Evolutionary conservation across 2,797 vertebrate genomes (phyloP), one percentile per base, ranked within the genome.

Genomic region (Xerus rutilus): DNA sequence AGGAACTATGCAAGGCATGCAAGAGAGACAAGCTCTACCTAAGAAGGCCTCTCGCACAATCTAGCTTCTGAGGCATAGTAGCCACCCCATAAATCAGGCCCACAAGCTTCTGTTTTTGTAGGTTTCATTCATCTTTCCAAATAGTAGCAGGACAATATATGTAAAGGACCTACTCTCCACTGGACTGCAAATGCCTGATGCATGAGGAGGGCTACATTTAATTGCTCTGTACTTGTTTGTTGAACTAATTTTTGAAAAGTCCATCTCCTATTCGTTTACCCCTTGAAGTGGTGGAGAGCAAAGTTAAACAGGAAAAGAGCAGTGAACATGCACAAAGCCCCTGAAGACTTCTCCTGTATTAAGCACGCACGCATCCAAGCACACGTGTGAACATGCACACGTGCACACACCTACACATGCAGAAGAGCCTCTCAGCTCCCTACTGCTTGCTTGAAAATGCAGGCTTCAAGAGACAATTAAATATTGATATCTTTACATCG

Each of bases 401-500:
- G 13, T 23, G 5, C 15, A 11, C 47, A 73, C 30, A 17, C 59
- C 67, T 4, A 11, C 43, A 65, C 49, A 39, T 79, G 84, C 87
- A 93, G 77, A 89, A 93, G 70, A 96, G 81, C 81, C 81, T 79
- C 69, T 30, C 1, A 79, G 95, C 92, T 89, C 1, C 21, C 89
- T 1, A 72, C 54, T 39, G 2, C 0, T 94, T 11, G 39, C 49
- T 86, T 96, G 62, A 91, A 69, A 74, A 88, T 20, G 72, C 45
- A 25, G 4, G 0, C 15, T 94, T 52, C 4, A 30, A 92, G 93
- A 96, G 76, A 97, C 94, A 97, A 97, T 98, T 97, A 97, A 97
- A 97, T 97, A 97, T 97, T 98, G 97, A 97, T 98, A 97, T 96
- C 97, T 95, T 96, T 96, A 97, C 92, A 97, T 97, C 96, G 95